A percentile compares a stretch with the other conserved stretches of the same genome.
These are phyloP conservation scores for Drosophila kambysellisi DNA, from an alignment of 2,888 invertebrate genomes.

Conservation along the genomic window DNA sequence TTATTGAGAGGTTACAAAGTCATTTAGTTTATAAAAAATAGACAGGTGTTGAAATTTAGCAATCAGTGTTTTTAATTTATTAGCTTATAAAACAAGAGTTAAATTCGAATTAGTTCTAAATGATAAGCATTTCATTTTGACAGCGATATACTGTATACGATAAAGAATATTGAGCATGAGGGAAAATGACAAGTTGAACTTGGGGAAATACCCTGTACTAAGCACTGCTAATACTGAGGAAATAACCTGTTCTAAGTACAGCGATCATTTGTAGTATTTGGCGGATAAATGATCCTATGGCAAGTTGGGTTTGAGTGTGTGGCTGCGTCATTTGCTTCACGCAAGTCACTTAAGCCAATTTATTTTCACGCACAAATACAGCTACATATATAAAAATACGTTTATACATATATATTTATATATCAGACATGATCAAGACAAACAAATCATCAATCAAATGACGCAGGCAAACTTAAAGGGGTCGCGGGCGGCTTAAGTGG, in stretches of 20 bases:
- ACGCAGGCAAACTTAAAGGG: conserved; percentile 62
- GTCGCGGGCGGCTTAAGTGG: conserved; percentile 71
- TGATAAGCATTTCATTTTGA: background rate
- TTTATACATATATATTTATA: conserved; percentile 6
- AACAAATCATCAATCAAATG: conserved; percentile 79
- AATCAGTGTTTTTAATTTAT: background rate
- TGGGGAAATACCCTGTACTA: background rate
- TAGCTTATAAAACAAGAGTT: background rate
- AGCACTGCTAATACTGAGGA: background rate
- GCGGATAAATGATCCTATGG: conserved; percentile 15
- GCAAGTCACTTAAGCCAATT: conserved; percentile 74
- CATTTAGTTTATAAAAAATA: background rate
- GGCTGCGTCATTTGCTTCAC: conserved; percentile 35
- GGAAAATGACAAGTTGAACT: background rate
- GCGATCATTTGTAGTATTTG: background rate
- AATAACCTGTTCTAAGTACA: background rate
- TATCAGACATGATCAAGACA: conserved; percentile 39
- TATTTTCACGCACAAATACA: conserved; percentile 61
- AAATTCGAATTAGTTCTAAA: background rate
- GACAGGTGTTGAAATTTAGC: background rate
- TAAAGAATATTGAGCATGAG: background rate
- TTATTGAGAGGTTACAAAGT: background rate
- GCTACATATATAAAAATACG: conserved; percentile 11
- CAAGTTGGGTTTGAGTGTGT: conserved; percentile 24
- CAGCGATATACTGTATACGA: background rate